phyloP scores from a whole-genome alignment of 2,888 invertebrate species.

The Amblyteles armatorius region DNA sequence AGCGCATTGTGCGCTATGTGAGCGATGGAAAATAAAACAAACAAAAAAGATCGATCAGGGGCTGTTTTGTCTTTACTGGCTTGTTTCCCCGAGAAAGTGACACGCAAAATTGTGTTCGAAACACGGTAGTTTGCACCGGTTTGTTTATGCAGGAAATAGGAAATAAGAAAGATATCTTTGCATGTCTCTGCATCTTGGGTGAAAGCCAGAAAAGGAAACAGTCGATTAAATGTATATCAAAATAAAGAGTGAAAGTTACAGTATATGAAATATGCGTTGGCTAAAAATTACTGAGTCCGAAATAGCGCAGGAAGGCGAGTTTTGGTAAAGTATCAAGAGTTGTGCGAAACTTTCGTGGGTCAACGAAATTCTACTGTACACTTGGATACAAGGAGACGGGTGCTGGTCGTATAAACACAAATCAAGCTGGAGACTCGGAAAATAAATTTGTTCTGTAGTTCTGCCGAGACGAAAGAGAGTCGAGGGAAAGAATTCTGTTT shows the following conservation, averaged over 20 bases:
- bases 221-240: not conserved
- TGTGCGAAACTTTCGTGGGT: not conserved
- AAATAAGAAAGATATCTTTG: no score
- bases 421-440: not conserved
- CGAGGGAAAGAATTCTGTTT: slow-evolving; percentile 42
- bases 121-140: no score
- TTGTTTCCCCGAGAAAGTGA: no score
- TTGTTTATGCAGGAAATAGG: no score
- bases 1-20: not conserved
- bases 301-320: not conserved
- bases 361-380: not conserved
- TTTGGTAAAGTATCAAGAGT: not conserved
- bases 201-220: not conserved
- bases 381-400: not conserved
- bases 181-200: no score
- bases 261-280: not conserved
- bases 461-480: slow-evolving; percentile 38
- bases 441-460: slow-evolving; percentile 38
- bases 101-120: no score
- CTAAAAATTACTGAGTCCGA: not conserved
- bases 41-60: no score
- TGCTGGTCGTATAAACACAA: slow-evolving; percentile 25
- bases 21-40: not conserved
- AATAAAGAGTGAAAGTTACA: not conserved
- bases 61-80: no score